Evolutionary conservation across 2,888 invertebrate species (phyloP).

Genomic region (Empis stercorea): DNA sequence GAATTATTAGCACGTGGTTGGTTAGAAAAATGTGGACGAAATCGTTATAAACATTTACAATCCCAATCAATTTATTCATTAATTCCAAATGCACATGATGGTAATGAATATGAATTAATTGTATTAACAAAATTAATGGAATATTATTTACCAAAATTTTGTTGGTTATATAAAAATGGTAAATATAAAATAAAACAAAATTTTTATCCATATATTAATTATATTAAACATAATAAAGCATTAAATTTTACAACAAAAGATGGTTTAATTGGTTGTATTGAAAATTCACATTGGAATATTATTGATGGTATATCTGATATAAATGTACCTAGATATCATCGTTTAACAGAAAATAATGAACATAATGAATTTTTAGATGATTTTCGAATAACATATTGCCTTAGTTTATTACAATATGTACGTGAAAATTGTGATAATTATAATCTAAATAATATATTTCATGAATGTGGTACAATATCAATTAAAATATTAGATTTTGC

Average conservation of each 20-base stretch:
- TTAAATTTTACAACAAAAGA: slow-evolving; percentile 40
- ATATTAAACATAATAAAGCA: slow-evolving; percentile 21
- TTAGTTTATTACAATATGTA: slow-evolving; percentile 43
- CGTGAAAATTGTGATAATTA: too few species aligned
- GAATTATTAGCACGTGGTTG: slow-evolving; percentile 55
- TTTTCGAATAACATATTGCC: slow-evolving; percentile 65
- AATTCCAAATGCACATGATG: slow-evolving; percentile 23
- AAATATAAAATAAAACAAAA: background rate
- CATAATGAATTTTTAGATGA: slow-evolving; percentile 38
- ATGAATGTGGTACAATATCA: slow-evolving; percentile 41
- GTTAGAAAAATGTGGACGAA: slow-evolving; percentile 52
- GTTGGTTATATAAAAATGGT: slow-evolving; percentile 48
- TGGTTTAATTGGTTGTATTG: slow-evolving; percentile 33
- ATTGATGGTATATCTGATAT: slow-evolving; percentile 34
- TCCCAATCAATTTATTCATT: slow-evolving; percentile 23
- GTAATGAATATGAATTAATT: slow-evolving; percentile 32
- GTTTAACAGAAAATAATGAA: slow-evolving; percentile 24
- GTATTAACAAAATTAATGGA: slow-evolving; percentile 47
- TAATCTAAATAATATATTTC: slow-evolving; percentile 21
- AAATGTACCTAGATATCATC: slow-evolving; percentile 53
- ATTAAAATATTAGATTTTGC: slow-evolving; percentile 53
- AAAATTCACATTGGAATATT: slow-evolving; percentile 27
- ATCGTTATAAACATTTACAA: slow-evolving; percentile 25
- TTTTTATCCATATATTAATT: slow-evolving; percentile 25
- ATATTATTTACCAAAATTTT: slow-evolving; percentile 51